A percentile compares a stretch with the other conserved stretches of the same genome.
Conservation (phyloP, 2,113 vertebrate genomes). For the Limnothrissa miodon region DNA sequence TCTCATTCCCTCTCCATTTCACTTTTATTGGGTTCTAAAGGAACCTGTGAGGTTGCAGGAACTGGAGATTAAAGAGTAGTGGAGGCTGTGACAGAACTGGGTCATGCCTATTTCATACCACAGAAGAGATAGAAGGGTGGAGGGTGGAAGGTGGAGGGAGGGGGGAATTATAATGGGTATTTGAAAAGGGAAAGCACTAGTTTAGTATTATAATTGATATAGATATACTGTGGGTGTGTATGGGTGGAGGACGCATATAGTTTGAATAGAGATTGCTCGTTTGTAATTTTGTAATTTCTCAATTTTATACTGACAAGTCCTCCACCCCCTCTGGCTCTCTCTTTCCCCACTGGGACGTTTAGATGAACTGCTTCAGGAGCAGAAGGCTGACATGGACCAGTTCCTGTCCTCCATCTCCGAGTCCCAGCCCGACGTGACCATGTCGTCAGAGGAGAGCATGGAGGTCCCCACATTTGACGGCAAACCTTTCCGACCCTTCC, state of each 20-base stretch:
- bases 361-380: slow-evolving; percentile 95
- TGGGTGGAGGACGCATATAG: background rate
- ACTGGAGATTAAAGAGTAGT: slow-evolving; percentile 50
- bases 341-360: background rate
- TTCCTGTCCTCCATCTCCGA: slow-evolving; percentile 93
- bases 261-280: slow-evolving; percentile 6
- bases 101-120: slow-evolving; percentile 47
- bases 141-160: too few species aligned
- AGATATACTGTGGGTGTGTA: background rate
- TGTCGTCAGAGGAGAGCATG: slow-evolving; percentile 89
- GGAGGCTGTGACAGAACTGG: slow-evolving; percentile 67
- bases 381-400: slow-evolving; percentile 92
- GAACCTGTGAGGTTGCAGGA: slow-evolving; percentile 24
- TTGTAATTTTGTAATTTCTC: background rate
- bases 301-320: background rate
- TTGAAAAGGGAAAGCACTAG: background rate
- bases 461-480: slow-evolving; percentile 76
- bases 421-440: slow-evolving; percentile 83
- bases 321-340: background rate
- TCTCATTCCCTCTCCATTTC: background rate
- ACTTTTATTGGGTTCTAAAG: slow-evolving; percentile 39
- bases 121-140: background rate
- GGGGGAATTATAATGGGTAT: background rate
- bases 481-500: slow-evolving; percentile 86
- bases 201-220: background rate